phyloP scores from a whole-genome alignment of 2,797 vertebrate species.

The Sylvilagus floridanus region DNA sequence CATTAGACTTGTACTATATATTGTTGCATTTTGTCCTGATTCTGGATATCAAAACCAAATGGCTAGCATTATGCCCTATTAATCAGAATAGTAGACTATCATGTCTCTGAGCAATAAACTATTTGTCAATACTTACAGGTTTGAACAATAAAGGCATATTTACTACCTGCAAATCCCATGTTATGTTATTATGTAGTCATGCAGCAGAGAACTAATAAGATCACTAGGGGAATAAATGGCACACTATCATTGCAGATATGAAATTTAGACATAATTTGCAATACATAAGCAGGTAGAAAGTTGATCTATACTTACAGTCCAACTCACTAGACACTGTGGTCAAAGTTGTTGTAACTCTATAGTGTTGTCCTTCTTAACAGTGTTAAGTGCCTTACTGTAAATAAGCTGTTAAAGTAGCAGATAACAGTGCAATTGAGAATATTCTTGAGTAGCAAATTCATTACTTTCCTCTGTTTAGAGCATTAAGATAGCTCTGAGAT shows the following conservation, averaged over 20 bases:
- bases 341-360: background rate
- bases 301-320: constrained; percentile 57
- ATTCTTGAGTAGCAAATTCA: background rate
- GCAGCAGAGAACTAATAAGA: constrained; percentile 70
- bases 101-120: constrained; percentile 55
- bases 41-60: constrained; percentile 61
- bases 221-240: constrained; percentile 63
- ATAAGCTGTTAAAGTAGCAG: background rate
- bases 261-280: constrained; percentile 72
- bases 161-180: constrained; percentile 41
- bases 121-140: constrained; percentile 72
- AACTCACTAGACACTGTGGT: background rate
- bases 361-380: constrained; percentile 21
- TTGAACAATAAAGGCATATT: constrained; percentile 69
- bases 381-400: background rate
- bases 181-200: constrained; percentile 71
- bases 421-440: background rate
- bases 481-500: constrained; percentile 26
- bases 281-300: constrained; percentile 51
- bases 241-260: constrained; percentile 58
- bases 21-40: constrained; percentile 43
- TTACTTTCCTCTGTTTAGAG: background rate
- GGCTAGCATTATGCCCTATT: constrained; percentile 61
- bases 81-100: constrained; percentile 67
- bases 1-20: background rate